Evolutionary conservation across 2,113 vertebrate species (phyloP), one percentile per base, ranked within the genome.

Genomic region (Carassius carassius): DNA sequence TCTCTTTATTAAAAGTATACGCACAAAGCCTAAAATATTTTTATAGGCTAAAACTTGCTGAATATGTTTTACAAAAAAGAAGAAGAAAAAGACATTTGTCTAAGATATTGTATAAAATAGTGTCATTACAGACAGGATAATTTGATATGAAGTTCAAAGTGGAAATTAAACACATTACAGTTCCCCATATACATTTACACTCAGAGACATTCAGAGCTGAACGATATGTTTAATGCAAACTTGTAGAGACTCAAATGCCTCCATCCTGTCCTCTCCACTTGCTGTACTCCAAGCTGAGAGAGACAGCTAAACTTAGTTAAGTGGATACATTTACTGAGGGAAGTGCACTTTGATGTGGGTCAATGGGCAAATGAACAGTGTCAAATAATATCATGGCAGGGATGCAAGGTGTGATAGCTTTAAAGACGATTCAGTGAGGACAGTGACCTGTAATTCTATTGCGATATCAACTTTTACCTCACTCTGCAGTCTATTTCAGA

Each of bases 361-460:
- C 72, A 78, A 16, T 47, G 58, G 79, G 56, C 35, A 74, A 78
- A 84, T 86, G 29, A 83, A 85, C n/a, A 78, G 82, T 49, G 82
- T 86, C 65, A 79, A 58, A 80, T 74, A 63, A 72, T 67, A 44
- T 72, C 17, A 70, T 63, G 81, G 69, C 49, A 56, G 67, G 37
- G 62, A 41, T 58, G 60, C 25, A 63, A 78, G 51, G 72, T 75
- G 76, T n/a, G 11, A 67, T 35, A 19, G 23, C 63, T 74, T 80
- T 35, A 29, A 32, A 85, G 81, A 84, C 47, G 54, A 86, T 29
- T 81, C 37, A 37, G 63, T 11, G 32, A 74, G 58, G 73, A 73
- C 41, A 76, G 62, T 25, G 13, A 82, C 44, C 44, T 86, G 58
- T 78, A 70, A 82, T 80, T 65, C n/a, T 25, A 47, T 47, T 9